Percentiles rank a stretch among this genome's conserved stretches.
Conservation (phyloP, 2,888 invertebrate species). For the Epirrhoe tristata region DNA sequence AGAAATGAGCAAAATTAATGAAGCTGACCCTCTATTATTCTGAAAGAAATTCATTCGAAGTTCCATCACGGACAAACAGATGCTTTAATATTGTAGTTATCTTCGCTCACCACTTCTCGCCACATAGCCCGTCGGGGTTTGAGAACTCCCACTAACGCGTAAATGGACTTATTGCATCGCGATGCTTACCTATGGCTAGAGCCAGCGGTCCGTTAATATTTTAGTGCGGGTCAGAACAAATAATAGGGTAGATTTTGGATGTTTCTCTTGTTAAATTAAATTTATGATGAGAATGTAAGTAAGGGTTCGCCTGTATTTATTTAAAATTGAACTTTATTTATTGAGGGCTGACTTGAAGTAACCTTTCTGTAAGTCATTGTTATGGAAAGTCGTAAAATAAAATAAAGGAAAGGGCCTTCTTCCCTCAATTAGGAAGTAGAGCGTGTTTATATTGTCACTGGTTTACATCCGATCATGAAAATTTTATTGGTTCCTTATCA, state of each 20-base stretch:
- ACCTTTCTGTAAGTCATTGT: slow-evolving; percentile 35
- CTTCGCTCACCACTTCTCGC: slow-evolving; percentile 60
- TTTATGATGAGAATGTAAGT: slow-evolving; percentile 50
- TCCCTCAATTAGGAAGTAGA: slow-evolving; percentile 37
- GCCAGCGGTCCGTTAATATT: slow-evolving; percentile 53
- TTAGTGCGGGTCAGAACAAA: slow-evolving; percentile 57
- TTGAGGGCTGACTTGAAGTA: slow-evolving; percentile 33
- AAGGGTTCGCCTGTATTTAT: slow-evolving; percentile 41
- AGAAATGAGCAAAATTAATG: slow-evolving; percentile 16
- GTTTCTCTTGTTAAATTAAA: slow-evolving; percentile 49
- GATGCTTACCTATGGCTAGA: slow-evolving; percentile 50
- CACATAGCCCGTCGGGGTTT: slow-evolving; percentile 56
- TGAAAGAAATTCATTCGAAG: slow-evolving; percentile 40
- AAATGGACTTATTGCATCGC: slow-evolving; percentile 65
- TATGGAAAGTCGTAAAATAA: slow-evolving; percentile 34
- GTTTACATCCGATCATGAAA: slow-evolving; percentile 35
- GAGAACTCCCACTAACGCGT: slow-evolving; percentile 61
- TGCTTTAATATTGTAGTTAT: slow-evolving; percentile 48
- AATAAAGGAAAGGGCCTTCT: slow-evolving; percentile 26
- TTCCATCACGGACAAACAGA: slow-evolving; percentile 42
- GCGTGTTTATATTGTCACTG: slow-evolving; percentile 39
- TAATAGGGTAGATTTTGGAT: slow-evolving; percentile 54
- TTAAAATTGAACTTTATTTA: slow-evolving; percentile 44
- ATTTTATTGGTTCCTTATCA: slow-evolving; percentile 36
- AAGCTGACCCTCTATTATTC: slow-evolving; percentile 20